Evolutionary conservation across 2,113 vertebrate genomes (phyloP).

Genomic region (Hirundichthys speculiger): DNA sequence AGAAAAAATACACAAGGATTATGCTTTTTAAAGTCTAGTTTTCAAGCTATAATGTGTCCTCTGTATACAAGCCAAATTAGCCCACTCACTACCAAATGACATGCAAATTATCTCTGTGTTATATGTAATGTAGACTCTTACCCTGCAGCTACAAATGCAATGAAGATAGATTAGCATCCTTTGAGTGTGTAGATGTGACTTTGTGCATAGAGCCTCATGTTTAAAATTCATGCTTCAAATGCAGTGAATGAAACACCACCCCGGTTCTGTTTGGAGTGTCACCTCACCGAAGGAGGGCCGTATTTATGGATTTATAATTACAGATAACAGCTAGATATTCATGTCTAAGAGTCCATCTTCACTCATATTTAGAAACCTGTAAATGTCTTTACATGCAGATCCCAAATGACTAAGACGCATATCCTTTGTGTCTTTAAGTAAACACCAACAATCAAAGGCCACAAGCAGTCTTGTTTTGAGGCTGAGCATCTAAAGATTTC

Average conservation of each 20-base stretch:
- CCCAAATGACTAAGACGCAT: conserved; percentile 27
- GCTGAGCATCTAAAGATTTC: conserved; percentile 3
- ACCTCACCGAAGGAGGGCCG: not conserved
- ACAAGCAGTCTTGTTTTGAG: conserved; percentile 16
- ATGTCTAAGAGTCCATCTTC: conserved; percentile 19
- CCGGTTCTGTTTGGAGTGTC: conserved; percentile 1
- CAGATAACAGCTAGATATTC: conserved; percentile 18
- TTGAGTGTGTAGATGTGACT: not conserved
- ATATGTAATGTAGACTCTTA: conserved; percentile 25
- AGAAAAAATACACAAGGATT: conserved; percentile 28
- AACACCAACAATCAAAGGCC: conserved; percentile 15
- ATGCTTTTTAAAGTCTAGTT: conserved; percentile 33
- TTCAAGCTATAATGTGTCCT: conserved; percentile 27
- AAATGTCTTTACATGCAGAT: conserved; percentile 19
- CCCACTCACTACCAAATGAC: conserved; percentile 46
- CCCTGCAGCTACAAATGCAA: conserved; percentile 31
- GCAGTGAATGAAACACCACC: not conserved
- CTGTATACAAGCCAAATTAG: conserved; percentile 45
- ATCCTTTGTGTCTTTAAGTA: conserved; percentile 9
- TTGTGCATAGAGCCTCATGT: not conserved
- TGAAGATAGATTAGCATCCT: conserved; percentile 5
- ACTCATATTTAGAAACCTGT: conserved; percentile 23
- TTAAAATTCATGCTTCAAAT: not conserved
- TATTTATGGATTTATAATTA: not conserved
- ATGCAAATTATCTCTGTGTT: conserved; percentile 33